These are phyloP conservation scores for Cyanoderma ruficeps DNA, from an alignment of 2,113 vertebrate genomes.

Conservation along the genomic window DNA sequence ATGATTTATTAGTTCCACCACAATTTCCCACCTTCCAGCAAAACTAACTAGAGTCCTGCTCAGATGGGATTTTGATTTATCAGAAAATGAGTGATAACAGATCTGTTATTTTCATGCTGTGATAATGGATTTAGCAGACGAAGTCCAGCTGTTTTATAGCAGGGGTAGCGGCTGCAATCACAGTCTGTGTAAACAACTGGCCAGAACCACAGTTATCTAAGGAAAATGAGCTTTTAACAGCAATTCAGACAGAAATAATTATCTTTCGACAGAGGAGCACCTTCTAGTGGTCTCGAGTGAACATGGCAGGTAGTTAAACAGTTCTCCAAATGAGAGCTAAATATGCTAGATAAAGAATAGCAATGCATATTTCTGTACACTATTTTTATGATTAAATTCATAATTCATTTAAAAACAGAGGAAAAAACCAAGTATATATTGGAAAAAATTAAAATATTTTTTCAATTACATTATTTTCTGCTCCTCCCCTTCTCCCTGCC, in stretches of 20 bases:
- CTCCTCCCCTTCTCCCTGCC: fast-evolving
- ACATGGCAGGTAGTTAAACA: not conserved
- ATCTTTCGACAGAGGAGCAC: conserved; percentile 47
- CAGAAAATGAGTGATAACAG: not conserved
- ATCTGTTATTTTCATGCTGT: not conserved
- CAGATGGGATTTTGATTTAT: not conserved
- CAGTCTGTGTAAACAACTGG: not conserved
- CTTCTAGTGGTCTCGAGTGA: conserved; percentile 61
- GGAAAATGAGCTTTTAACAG: not conserved
- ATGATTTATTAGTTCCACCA: not conserved
- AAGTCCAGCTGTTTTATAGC: not conserved
- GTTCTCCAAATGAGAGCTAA: not conserved
- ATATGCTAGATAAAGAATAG: not conserved
- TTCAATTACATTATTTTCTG: not conserved
- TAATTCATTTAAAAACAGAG: not conserved
- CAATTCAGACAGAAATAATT: not conserved
- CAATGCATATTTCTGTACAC: not conserved
- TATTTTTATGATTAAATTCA: not conserved
- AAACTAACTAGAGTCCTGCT: not conserved
- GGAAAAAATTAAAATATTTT: not conserved
- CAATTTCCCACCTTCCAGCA: not conserved
- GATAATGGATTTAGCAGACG: not conserved
- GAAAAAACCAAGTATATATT: not conserved
- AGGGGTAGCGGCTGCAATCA: not conserved
- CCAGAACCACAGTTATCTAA: not conserved